These are phyloP conservation scores for Drosophila imparisetae DNA, from an alignment of 2,888 invertebrate genomes.

Conservation along the genomic window DNA sequence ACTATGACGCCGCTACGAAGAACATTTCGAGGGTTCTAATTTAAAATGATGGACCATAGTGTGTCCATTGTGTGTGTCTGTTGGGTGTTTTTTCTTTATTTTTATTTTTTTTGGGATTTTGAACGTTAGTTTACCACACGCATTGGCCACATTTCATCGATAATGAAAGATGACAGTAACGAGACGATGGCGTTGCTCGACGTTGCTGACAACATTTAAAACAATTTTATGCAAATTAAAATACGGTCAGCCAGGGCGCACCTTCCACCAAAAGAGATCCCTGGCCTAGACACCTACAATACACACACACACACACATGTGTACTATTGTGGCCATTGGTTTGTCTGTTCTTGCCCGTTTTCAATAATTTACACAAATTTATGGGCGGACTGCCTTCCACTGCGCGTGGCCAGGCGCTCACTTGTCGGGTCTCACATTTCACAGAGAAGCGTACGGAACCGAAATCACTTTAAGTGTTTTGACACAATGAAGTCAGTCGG, in stretches of 20 bases:
- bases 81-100: conserved; percentile 2
- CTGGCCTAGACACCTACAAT: conserved; percentile 59
- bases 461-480: conserved; percentile 78
- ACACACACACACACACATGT: conserved; percentile 1
- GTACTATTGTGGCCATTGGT: conserved; percentile 12
- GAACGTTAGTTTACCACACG: conserved; percentile 64
- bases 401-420: conserved; percentile 58
- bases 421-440: conserved; percentile 67
- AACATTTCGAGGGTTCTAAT: conserved; percentile 67
- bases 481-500: conserved; percentile 77
- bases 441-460: conserved; percentile 41
- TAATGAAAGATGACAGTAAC: conserved; percentile 84
- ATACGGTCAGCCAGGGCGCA: conserved; percentile 67
- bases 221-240: conserved; percentile 80
- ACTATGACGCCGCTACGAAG: conserved; percentile 52
- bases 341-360: conserved; percentile 39
- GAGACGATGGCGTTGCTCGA: conserved; percentile 62
- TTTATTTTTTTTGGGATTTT: background rate
- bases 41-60: conserved; percentile 54
- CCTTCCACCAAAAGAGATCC: conserved; percentile 32
- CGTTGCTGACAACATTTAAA: conserved; percentile 78
- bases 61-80: conserved; percentile 14
- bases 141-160: conserved; percentile 78
- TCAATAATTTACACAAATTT: conserved; percentile 80
- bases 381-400: conserved; percentile 62